Evolutionary conservation across 1,140 invertebrate species (phyloP).

Genomic region (Calliphora vicina): DNA sequence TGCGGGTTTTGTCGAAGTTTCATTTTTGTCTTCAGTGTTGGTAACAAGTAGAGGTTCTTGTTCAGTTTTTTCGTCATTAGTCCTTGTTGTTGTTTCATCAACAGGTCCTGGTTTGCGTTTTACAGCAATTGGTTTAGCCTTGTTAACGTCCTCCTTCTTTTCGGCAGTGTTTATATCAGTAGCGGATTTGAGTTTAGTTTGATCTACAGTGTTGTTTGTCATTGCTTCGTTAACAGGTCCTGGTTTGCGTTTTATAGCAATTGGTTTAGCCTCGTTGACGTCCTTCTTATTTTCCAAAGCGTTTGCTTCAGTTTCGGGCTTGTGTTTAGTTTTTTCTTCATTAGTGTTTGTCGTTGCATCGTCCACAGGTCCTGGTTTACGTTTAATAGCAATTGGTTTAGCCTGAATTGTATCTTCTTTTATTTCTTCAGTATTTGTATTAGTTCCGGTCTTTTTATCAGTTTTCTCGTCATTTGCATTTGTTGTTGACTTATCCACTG

Average conservation of each 20-base stretch:
- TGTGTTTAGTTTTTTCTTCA: neutral
- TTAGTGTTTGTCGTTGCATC: neutral
- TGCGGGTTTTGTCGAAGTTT: neutral
- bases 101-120: slow-evolving; percentile 7
- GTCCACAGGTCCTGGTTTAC: neutral
- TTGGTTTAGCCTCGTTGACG: neutral
- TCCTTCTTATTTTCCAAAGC: too few relatives aligned
- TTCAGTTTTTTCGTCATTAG: neutral
- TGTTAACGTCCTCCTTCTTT: neutral
- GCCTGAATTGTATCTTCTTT: neutral
- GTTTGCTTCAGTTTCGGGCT: neutral
- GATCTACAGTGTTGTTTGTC: too few relatives aligned
- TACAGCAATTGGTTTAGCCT: neutral
- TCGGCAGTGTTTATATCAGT: too few relatives aligned
- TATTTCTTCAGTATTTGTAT: too few relatives aligned
- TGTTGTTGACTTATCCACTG: neutral
- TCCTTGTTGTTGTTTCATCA: neutral
- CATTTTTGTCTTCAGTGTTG: neutral
- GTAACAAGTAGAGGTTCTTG: neutral
- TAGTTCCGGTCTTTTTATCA: neutral
- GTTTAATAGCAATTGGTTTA: slow-evolving; percentile 13
- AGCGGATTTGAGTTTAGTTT: too few relatives aligned
- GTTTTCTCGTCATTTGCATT: neutral
- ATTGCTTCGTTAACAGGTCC: too few relatives aligned
- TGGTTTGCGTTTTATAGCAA: slow-evolving; percentile 20